Percentiles rank a stretch among this genome's conserved stretches.
phyloP scores from a whole-genome alignment of 2,113 vertebrate species.

The Entelurus aequoreus region DNA sequence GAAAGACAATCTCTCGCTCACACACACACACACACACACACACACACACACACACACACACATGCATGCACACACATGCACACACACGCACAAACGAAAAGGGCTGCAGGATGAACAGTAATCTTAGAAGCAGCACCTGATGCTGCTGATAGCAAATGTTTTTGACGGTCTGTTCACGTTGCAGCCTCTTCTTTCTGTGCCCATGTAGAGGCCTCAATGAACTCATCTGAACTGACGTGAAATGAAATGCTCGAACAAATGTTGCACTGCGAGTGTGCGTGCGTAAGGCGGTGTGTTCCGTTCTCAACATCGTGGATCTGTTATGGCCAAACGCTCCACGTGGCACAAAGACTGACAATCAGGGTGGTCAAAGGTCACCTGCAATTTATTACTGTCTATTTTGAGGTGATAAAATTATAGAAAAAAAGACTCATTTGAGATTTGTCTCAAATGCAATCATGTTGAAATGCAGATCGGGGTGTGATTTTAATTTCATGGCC shows the following conservation, averaged over 20 bases:
- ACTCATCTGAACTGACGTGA: conserved; percentile 29
- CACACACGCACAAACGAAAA: background rate
- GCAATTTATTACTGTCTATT: background rate
- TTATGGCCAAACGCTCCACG: conserved; percentile 11
- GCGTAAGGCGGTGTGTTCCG: conserved; percentile 21
- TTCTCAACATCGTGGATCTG: conserved; percentile 46
- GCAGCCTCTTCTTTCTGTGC: conserved; percentile 5
- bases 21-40: too few relatives aligned
- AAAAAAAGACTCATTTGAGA: too few relatives aligned
- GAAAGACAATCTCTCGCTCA: conserved; percentile 14
- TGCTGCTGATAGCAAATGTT: conserved; percentile 20
- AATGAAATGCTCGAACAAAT: conserved; percentile 42
- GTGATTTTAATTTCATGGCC: too few relatives aligned
- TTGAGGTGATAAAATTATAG: too few relatives aligned
- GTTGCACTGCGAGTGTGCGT: conserved; percentile 16
- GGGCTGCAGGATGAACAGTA: conserved; percentile 3
- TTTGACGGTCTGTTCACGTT: background rate
- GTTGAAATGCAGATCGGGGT: too few relatives aligned
- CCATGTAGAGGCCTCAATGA: conserved; percentile 27
- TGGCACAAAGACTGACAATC: background rate
- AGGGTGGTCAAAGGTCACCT: conserved; percentile 1
- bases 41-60: too few relatives aligned
- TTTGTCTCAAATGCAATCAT: too few relatives aligned
- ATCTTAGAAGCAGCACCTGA: conserved; percentile 9
- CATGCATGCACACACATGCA: background rate